A percentile compares a stretch with the other conserved stretches of the same genome.
These are phyloP conservation scores for Crocidura indochinensis DNA, from an alignment of 2,797 vertebrate genomes.

Conservation along the genomic window DNA sequence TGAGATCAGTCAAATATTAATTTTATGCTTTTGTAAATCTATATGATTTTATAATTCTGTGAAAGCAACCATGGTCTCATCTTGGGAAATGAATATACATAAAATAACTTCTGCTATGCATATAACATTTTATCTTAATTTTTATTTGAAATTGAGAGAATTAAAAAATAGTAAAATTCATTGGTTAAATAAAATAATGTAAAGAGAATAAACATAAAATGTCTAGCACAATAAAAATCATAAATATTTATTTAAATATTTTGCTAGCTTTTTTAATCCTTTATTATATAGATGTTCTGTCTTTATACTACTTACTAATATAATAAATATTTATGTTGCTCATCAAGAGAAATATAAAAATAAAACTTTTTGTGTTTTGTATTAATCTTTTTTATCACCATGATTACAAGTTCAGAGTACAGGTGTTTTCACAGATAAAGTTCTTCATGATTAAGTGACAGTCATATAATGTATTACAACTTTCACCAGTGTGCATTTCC, in stretches of 20 bases:
- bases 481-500: too few relatives aligned
- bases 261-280: background rate
- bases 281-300: background rate
- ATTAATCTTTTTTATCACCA: too few relatives aligned
- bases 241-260: too few relatives aligned
- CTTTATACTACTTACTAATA: slow-evolving; percentile 52
- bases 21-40: background rate
- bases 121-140: slow-evolving; percentile 43
- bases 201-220: slow-evolving; percentile 12
- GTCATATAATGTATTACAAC: too few relatives aligned
- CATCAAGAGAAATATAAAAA: slow-evolving; percentile 26
- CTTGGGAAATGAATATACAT: slow-evolving; percentile 1
- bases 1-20: slow-evolving; percentile 3
- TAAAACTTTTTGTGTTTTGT: background rate
- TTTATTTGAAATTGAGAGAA: slow-evolving; percentile 40
- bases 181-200: background rate
- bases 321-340: slow-evolving; percentile 45
- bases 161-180: slow-evolving; percentile 42
- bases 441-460: too few relatives aligned
- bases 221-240: slow-evolving; percentile 13
- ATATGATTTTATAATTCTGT: slow-evolving; percentile 35
- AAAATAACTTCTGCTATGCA: slow-evolving; percentile 27
- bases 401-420: too few relatives aligned
- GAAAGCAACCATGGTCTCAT: slow-evolving; percentile 35
- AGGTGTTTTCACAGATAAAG: too few relatives aligned